These are phyloP conservation scores for Sinocyclocheilus anshuiensis DNA, from an alignment of 2,113 vertebrate genomes.

Conservation along the genomic window DNA sequence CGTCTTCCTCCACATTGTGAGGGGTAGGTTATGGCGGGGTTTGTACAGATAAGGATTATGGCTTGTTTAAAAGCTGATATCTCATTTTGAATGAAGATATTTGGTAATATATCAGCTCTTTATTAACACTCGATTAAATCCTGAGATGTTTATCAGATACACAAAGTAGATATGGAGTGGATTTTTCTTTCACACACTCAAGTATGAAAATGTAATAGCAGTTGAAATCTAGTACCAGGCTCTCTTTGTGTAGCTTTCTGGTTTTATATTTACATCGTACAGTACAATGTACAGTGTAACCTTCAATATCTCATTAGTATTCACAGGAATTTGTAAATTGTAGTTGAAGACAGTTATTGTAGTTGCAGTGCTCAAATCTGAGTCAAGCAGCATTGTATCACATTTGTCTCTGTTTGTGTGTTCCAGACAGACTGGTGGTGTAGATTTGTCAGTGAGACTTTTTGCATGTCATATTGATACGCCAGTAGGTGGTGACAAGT, in stretches of 20 bases:
- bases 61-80: constrained; percentile 30
- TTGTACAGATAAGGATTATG: constrained; percentile 24
- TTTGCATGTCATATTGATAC: neutral
- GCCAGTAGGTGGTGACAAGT: neutral
- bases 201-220: neutral
- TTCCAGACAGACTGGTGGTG: neutral
- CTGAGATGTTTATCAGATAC: constrained; percentile 14
- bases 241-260: neutral
- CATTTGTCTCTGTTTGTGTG: neutral
- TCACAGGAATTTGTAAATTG: neutral
- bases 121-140: constrained; percentile 8
- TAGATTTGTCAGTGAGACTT: neutral
- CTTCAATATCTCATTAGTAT: neutral
- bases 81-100: constrained; percentile 22
- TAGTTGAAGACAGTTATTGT: neutral
- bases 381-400: neutral
- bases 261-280: neutral
- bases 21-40: neutral
- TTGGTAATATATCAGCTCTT: constrained; percentile 3
- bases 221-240: neutral
- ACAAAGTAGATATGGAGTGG: neutral
- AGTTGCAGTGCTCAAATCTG: neutral
- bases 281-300: neutral
- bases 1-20: constrained; percentile 24
- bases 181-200: neutral